Base-by-base conservation (phyloP, 2,797 vertebrate species). In the Eleutherodactylus coqui region DNA sequence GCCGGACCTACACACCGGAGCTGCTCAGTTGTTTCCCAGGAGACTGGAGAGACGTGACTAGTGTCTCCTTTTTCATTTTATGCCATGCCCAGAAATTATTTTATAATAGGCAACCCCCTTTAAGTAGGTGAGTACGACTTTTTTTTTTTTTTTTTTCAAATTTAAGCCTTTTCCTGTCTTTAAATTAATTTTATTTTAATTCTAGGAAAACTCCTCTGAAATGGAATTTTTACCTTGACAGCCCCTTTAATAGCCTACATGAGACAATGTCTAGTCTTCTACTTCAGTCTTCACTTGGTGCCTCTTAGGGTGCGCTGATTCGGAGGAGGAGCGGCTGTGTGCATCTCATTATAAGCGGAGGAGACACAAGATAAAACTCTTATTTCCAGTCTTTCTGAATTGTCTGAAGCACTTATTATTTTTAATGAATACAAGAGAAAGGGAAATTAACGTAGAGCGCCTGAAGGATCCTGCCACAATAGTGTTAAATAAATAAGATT, bases 401-500 rank as follows among this genome's bases (percentile, higher is more conserved):
- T 49, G 41, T 85, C 62, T 27, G 19, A 75, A 55, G 38, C 84
- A 7, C 27, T 73, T 73, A 79, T 79, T 79, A 45, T 79, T 49
- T 79, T 60, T 80, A 80, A 85, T 80, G 69, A 85, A 85, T 85
- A 75, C 67, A 55, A 60, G 67, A 75, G 51, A 60, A 55, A 85
- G 6, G 67, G 19, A 75, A 80, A 85, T 85, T n/a, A 73, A 85
- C 51, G 62, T 36, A 47, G 43, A 27, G 55, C 5, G 77, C 84
- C 84, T 64, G 9, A 17, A 58, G 84, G 77, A 75, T 62, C 19
- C 77, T 38, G 69, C 27, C 84, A 80, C 77, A 75, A 77, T 69
- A 17, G 79, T 32, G 85, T 64, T 83, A 78, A 76, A 83, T 83
- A 76, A 69, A 77, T 86, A 67, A 34, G 45, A 82, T 86, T 86